Evolutionary conservation across 2,797 vertebrate genomes (phyloP), one percentile per base, ranked within the genome.

Genomic region (Euphonia xanthogaster): DNA sequence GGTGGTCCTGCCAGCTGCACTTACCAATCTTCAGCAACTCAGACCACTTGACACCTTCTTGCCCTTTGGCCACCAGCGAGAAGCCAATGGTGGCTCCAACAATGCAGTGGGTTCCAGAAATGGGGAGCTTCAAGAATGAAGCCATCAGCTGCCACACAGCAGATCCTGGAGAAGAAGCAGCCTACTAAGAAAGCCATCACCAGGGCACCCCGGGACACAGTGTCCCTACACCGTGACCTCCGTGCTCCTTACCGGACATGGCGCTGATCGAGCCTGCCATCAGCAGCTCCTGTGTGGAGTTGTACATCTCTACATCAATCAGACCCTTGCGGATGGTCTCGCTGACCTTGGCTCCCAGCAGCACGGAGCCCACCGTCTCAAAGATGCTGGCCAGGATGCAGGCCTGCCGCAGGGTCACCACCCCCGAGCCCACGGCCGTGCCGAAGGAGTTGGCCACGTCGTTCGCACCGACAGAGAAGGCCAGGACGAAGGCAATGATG

Each of bases 391-490:
- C 99, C 63, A 99, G 95, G 92, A 99, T 79, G 82, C 99, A 99
- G 10, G 99, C 99, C 78, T 99, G 99, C 33, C 98, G 98, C 71
- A 99, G 98, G 53, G 99, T 99, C 95, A 99, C 99, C 51, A 99
- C 99, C 3, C 99, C 99, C 3, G 99, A 99, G 88, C 99, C 99
- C 70, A 99, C 99, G 0, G 99, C 99, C 0, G 99, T 99, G 80
- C 99, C 99, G 28, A 99, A 99, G 0, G 99, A 99, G 97, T 99
- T 99, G 47, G 99, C 99, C 21, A 99, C 99, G 14, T 99, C 99
- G 73, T 99, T 99, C 96, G 99, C 99, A 3, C 99, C 99, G 7
- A 99, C 99, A 0, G 99, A 99, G 97, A 99, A 99, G 47, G 99
- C 99, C 86, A 99, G 94, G 72, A 99, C 44, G 82, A 99, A 99